Conservation (phyloP, 2,888 invertebrate genomes). For the Lasioglossum oenotherae region DNA sequence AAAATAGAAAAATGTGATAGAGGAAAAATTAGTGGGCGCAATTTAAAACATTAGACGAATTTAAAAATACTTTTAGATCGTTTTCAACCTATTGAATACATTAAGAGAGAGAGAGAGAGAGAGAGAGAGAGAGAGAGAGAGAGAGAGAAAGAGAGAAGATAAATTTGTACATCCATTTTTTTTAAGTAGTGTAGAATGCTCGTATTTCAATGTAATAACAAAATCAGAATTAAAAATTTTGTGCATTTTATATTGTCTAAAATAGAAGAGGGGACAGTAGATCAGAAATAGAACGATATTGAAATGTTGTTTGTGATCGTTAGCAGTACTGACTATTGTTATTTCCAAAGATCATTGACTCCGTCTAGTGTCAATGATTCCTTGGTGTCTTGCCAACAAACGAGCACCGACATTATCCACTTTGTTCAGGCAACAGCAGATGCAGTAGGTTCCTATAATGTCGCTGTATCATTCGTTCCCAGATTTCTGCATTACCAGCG, state of each 20-base stretch:
- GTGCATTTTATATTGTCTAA: neutral
- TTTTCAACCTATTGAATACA: no score
- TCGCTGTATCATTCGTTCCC: conserved; percentile 23
- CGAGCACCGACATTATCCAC: conserved; percentile 38
- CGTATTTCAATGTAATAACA: neutral
- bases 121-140: no score
- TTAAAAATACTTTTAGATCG: no score
- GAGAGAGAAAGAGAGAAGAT: no score
- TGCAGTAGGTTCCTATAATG: conserved; percentile 57
- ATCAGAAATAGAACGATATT: neutral
- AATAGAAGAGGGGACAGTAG: neutral
- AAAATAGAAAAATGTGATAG: no score
- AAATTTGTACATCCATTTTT: neutral
- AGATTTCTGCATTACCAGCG: conserved; percentile 63
- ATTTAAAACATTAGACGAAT: no score
- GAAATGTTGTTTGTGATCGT: neutral
- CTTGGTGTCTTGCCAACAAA: neutral
- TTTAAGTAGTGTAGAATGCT: neutral
- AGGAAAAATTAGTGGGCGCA: no score
- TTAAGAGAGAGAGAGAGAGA: no score
- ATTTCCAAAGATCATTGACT: neutral
- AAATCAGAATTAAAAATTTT: neutral
- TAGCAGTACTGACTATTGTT: neutral
- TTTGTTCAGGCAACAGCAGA: conserved; percentile 52
- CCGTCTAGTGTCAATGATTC: neutral